These are phyloP conservation scores for Melolontha melolontha DNA, from an alignment of 2,888 invertebrate genomes.

Conservation along the genomic window DNA sequence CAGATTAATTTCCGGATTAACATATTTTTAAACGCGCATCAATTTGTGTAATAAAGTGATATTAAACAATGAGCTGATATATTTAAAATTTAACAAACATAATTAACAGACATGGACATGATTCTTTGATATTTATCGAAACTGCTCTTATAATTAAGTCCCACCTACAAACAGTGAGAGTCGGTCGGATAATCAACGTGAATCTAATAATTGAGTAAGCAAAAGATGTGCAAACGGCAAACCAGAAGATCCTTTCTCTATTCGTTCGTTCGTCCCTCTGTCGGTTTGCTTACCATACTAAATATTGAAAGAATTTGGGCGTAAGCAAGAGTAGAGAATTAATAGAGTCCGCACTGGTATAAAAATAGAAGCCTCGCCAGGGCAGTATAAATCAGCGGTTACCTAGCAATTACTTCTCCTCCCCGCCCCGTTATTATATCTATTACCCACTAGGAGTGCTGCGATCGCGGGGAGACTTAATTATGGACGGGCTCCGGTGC, in stretches of 20 bases:
- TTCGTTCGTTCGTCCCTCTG: constrained; percentile 34
- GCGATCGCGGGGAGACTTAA: constrained; percentile 64
- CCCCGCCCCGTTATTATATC: constrained; percentile 67
- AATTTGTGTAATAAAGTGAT: neutral
- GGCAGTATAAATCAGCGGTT: constrained; percentile 64
- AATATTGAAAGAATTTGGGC: constrained; percentile 51
- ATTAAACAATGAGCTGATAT: constrained; percentile 29
- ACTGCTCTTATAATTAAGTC: constrained; percentile 50
- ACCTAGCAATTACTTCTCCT: constrained; percentile 65
- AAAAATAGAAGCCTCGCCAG: constrained; percentile 56
- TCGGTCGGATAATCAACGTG: constrained; percentile 46
- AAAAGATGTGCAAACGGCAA: constrained; percentile 47
- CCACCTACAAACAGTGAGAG: constrained; percentile 53
- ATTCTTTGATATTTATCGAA: constrained; percentile 32
- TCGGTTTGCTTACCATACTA: constrained; percentile 39
- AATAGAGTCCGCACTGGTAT: constrained; percentile 53
- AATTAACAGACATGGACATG: constrained; percentile 33
- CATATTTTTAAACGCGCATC: too few species aligned
- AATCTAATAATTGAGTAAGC: constrained; percentile 48
- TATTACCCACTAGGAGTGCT: constrained; percentile 66
- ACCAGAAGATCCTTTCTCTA: constrained; percentile 38
- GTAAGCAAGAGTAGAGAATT: constrained; percentile 51
- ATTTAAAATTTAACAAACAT: constrained; percentile 38
- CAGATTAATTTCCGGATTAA: too few species aligned
- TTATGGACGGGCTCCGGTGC: constrained; percentile 63